These are phyloP conservation scores for Mormyrus proboscirostris DNA, from an alignment of 2,797 vertebrate genomes.

Conservation along the genomic window DNA sequence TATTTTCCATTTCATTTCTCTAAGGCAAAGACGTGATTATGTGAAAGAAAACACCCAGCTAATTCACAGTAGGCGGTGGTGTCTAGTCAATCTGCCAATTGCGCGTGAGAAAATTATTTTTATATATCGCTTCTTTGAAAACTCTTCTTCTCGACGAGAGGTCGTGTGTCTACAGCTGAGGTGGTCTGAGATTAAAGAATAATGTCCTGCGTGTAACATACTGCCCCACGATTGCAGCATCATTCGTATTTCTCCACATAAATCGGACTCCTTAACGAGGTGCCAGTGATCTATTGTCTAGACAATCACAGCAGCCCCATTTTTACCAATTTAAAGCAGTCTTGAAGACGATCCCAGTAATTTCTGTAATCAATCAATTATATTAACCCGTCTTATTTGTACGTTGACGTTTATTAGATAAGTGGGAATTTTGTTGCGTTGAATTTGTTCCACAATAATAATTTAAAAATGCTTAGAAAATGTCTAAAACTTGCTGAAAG, in stretches of 20 bases:
- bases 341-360: neutral
- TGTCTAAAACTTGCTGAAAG: neutral
- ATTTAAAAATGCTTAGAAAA: neutral
- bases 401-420: neutral
- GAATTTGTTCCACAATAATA: neutral
- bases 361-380: neutral
- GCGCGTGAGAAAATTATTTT: neutral
- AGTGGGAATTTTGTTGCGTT: neutral
- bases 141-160: neutral
- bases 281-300: neutral
- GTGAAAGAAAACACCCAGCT: neutral
- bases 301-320: neutral
- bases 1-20: neutral
- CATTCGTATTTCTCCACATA: neutral
- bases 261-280: neutral
- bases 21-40: neutral
- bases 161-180: neutral
- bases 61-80: neutral
- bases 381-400: neutral
- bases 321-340: neutral
- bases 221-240: neutral
- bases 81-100: neutral
- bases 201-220: neutral
- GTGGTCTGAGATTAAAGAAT: neutral
- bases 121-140: neutral